Conservation (phyloP, 1,140 invertebrate genomes). For the Dendroctonus valens region DNA sequence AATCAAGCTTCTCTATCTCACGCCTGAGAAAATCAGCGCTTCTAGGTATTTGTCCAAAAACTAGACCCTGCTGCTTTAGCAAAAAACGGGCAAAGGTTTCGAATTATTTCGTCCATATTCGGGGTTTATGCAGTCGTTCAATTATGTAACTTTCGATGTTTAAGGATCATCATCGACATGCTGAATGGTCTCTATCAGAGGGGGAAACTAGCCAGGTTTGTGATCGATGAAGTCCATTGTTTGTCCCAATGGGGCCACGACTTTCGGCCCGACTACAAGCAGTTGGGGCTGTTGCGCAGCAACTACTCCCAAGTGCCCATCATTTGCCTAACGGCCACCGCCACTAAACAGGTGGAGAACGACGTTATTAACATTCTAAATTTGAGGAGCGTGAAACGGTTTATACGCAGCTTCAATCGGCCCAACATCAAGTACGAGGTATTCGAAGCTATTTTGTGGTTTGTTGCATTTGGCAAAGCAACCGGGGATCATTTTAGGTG, state of each 20-base stretch:
- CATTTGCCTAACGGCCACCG: constrained; percentile 88
- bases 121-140: too few species aligned
- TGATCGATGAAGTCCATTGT: constrained; percentile 95
- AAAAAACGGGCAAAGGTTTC: too few species aligned
- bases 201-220: constrained; percentile 72
- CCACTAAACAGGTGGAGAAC: constrained; percentile 73
- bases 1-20: constrained; percentile 81
- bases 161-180: constrained; percentile 80
- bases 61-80: too few species aligned
- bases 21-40: constrained; percentile 90
- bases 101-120: too few species aligned
- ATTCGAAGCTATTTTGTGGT: constrained; percentile 39
- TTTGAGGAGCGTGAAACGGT: constrained; percentile 73
- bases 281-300: constrained; percentile 75
- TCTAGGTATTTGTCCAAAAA: constrained; percentile 50
- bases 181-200: constrained; percentile 79
- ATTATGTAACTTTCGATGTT: neutral
- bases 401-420: constrained; percentile 86
- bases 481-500: constrained; percentile 7
- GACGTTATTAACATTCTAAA: constrained; percentile 88
- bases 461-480: constrained; percentile 37
- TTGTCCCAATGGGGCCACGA: constrained; percentile 96
- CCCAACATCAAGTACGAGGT: constrained; percentile 91
- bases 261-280: constrained; percentile 89
- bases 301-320: constrained; percentile 86